phyloP scores from a whole-genome alignment of 2,797 vertebrate species.

The Acanthurus lineatus region DNA sequence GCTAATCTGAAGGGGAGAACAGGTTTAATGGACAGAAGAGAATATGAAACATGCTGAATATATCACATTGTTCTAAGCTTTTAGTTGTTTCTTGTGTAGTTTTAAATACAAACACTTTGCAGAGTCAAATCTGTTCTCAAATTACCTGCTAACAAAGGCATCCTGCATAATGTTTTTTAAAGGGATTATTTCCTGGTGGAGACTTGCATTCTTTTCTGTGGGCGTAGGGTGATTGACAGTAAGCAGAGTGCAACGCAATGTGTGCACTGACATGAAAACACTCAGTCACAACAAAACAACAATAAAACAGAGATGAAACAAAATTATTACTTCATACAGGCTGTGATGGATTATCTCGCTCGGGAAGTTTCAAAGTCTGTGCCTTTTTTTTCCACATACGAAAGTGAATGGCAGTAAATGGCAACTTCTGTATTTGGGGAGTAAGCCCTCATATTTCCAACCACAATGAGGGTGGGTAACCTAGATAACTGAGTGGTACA shows the following conservation, averaged over 20 bases:
- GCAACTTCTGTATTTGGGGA: conserved; percentile 42
- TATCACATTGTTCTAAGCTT: neutral
- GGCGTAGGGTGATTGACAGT: conserved; percentile 67
- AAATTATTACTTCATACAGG: conserved; percentile 56
- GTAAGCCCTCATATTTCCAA: conserved; percentile 17
- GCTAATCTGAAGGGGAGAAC: conserved; percentile 28
- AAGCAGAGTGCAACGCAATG: conserved; percentile 48
- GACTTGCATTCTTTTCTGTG: conserved; percentile 35
- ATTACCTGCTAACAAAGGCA: conserved; percentile 25
- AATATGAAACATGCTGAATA: neutral
- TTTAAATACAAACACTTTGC: conserved; percentile 5
- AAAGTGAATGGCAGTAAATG: conserved; percentile 44
- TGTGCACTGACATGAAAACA: conserved; percentile 47
- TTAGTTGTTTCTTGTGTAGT: conserved; percentile 1
- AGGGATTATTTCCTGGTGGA: conserved; percentile 41
- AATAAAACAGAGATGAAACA: conserved; percentile 55
- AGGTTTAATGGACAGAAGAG: conserved; percentile 40
- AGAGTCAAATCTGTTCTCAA: conserved; percentile 9
- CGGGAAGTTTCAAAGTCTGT: conserved; percentile 26
- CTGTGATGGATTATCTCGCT: conserved; percentile 48
- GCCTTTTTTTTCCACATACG: neutral
- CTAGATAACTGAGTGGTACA: neutral
- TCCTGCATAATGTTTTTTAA: conserved; percentile 5
- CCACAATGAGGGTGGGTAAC: conserved; percentile 11
- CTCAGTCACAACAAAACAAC: conserved; percentile 51